Evolutionary conservation across 2,797 vertebrate genomes (phyloP).

Genomic region (Lateolabrax maculatus): DNA sequence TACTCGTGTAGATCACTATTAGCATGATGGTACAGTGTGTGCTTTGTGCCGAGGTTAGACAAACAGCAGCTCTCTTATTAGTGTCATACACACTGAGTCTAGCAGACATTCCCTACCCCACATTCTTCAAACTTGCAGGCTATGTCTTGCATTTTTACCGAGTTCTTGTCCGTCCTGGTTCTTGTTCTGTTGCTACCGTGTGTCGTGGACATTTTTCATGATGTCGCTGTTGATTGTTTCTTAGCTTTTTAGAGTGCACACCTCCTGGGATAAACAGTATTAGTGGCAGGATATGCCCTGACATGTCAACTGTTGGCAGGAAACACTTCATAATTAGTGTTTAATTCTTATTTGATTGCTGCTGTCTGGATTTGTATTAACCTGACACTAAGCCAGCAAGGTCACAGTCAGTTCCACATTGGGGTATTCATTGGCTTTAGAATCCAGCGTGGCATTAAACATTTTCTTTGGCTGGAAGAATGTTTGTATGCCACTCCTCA

Average conservation of each 20-base stretch:
- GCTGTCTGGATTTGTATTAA: background rate
- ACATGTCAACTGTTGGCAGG: conserved; percentile 18
- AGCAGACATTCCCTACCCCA: conserved; percentile 23
- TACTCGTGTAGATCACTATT: conserved; percentile 61
- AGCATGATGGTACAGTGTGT: conserved; percentile 74
- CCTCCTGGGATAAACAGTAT: background rate
- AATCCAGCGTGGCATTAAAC: background rate
- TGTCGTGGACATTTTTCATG: conserved; percentile 9
- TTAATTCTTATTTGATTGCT: background rate
- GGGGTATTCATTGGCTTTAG: background rate
- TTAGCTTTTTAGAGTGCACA: background rate
- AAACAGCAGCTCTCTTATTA: conserved; percentile 73
- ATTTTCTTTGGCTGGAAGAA: background rate
- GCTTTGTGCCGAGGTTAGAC: conserved; percentile 77
- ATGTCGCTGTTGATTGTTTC: background rate
- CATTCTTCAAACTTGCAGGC: conserved; percentile 42
- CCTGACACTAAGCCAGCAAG: background rate
- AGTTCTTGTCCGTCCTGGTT: conserved; percentile 3
- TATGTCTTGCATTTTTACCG: conserved; percentile 28
- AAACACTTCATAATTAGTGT: conserved; percentile 8
- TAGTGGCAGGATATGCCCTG: conserved; percentile 6
- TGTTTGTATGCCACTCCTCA: background rate
- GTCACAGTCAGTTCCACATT: background rate
- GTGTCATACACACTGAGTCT: conserved; percentile 50
- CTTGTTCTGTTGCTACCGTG: conserved; percentile 24